A percentile compares a stretch with the other conserved stretches of the same genome.
Conservation (phyloP, 1,140 invertebrate species). For the Trichoplusia ni region DNA sequence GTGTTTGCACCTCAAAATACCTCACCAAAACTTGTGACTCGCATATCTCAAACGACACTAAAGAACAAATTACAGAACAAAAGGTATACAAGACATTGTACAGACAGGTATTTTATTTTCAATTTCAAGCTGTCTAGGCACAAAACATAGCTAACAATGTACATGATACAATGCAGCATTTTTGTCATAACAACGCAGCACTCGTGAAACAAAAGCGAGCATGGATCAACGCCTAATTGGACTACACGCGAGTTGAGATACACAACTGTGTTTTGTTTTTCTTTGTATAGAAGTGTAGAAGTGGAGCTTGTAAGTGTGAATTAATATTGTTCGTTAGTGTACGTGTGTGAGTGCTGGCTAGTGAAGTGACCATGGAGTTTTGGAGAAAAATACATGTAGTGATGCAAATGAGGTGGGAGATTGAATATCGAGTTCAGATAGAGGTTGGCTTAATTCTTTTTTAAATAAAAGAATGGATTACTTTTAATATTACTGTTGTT, state of each 20-base stretch:
- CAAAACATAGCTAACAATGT: constrained; percentile 9
- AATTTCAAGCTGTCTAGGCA: constrained; percentile 25
- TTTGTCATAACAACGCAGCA: constrained; percentile 27
- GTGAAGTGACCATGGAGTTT: neutral
- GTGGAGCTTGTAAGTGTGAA: constrained; percentile 11
- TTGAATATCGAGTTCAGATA: too few species aligned
- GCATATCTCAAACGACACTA: neutral
- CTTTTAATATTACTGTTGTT: too few species aligned
- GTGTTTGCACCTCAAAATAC: neutral
- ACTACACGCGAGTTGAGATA: constrained; percentile 14
- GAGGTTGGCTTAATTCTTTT: too few species aligned
- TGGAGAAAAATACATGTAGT: too few species aligned
- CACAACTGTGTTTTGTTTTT: constrained; percentile 8
- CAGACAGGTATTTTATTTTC: constrained; percentile 12
- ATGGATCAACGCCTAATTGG: constrained; percentile 28
- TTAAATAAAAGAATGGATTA: too few species aligned
- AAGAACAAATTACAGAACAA: neutral
- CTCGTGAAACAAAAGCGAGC: constrained; percentile 15
- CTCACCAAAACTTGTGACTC: neutral
- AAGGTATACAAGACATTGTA: neutral
- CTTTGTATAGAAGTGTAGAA: neutral
- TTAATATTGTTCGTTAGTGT: constrained; percentile 7
- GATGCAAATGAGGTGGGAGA: too few species aligned
- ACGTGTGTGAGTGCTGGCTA: neutral
- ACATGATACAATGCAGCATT: constrained; percentile 11